Conservation (phyloP, 2,888 invertebrate genomes). For the Blastobasis adustella region DNA sequence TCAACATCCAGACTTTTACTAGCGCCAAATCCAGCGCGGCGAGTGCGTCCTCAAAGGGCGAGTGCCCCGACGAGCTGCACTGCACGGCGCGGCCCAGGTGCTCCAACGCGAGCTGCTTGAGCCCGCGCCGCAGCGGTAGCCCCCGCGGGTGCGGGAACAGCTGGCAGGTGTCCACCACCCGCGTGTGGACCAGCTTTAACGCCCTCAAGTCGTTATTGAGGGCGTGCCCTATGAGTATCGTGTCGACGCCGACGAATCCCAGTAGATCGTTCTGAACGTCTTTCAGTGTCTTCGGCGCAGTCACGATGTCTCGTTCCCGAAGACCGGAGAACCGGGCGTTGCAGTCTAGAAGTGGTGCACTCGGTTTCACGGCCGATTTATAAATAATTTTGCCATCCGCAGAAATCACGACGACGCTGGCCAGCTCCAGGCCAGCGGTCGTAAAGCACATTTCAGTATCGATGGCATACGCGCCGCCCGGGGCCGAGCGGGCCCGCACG, state of each 20-base stretch:
- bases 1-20: slow-evolving; percentile 70
- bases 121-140: slow-evolving; percentile 86
- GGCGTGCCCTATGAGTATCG: slow-evolving; percentile 96
- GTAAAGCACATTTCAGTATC: slow-evolving; percentile 99
- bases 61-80: slow-evolving; percentile 81
- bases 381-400: slow-evolving; percentile 84
- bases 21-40: slow-evolving; percentile 93
- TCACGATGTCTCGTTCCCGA: slow-evolving; percentile 72
- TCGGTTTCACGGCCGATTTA: slow-evolving; percentile 89
- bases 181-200: slow-evolving; percentile 86
- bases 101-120: slow-evolving; percentile 84
- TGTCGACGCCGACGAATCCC: slow-evolving; percentile 84
- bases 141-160: slow-evolving; percentile 91
- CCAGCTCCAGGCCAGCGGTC: slow-evolving; percentile 87
- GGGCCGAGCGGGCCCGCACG: slow-evolving; percentile 72
- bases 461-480: slow-evolving; percentile 83
- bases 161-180: slow-evolving; percentile 92
- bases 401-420: slow-evolving; percentile 89
- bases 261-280: slow-evolving; percentile 92
- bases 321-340: slow-evolving; percentile 98
- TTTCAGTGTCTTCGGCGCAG: slow-evolving; percentile 79
- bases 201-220: slow-evolving; percentile 95
- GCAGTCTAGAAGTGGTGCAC: slow-evolving; percentile 89
- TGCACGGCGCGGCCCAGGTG: slow-evolving; percentile 90
- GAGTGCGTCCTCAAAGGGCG: slow-evolving; percentile 94